These are phyloP conservation scores for Conopomorpha cramerella DNA, from an alignment of 1,140 invertebrate genomes.

Conservation along the genomic window DNA sequence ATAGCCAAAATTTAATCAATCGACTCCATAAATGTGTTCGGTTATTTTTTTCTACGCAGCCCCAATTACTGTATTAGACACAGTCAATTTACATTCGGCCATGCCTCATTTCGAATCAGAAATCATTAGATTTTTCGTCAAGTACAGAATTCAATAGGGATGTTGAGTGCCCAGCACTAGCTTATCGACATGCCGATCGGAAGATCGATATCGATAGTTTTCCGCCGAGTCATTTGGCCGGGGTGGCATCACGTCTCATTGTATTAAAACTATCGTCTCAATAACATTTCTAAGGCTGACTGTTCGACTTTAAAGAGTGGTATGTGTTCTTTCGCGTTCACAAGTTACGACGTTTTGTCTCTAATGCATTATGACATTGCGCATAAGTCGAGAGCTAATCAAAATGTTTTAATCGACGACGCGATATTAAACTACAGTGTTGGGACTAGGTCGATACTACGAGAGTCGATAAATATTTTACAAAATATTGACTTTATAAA, in stretches of 20 bases:
- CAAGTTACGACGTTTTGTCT: constrained; percentile 37
- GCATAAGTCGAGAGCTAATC: constrained; percentile 58
- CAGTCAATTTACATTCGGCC: constrained; percentile 32
- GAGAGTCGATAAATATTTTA: too few species aligned
- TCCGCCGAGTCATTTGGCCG: constrained; percentile 54
- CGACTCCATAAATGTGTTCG: too few species aligned
- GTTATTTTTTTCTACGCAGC: constrained; percentile 9
- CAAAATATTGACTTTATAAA: too few species aligned
- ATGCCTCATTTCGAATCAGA: constrained; percentile 53
- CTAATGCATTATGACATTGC: constrained; percentile 52
- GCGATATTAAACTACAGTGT: too few species aligned
- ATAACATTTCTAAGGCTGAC: too few species aligned
- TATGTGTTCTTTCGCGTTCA: too few species aligned
- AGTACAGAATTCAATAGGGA: constrained; percentile 51
- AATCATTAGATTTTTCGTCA: constrained; percentile 56
- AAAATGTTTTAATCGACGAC: constrained; percentile 60
- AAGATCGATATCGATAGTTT: constrained; percentile 46
- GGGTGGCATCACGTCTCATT: constrained; percentile 53
- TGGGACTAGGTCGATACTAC: too few species aligned
- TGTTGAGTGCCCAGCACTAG: constrained; percentile 45
- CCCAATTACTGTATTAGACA: constrained; percentile 14
- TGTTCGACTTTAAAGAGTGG: too few species aligned
- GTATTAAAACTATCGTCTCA: too few species aligned
- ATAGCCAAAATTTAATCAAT: too few species aligned
- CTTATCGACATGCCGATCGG: constrained; percentile 46